A percentile compares a stretch with the other conserved stretches of the same genome.
phyloP scores from a whole-genome alignment of 2,113 vertebrate species.

The Helogale parvula region DNA sequence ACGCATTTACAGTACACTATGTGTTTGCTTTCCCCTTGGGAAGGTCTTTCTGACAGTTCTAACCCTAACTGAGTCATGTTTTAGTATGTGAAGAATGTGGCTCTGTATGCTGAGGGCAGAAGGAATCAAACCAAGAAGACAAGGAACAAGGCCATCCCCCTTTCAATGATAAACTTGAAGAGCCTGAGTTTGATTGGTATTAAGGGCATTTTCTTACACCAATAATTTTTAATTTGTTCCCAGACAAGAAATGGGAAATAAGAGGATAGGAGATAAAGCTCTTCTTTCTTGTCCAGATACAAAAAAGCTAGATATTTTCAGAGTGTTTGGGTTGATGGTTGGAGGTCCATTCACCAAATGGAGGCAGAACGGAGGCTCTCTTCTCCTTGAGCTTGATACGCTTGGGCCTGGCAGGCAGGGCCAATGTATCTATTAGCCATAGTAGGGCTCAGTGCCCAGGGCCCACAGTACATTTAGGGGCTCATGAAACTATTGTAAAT shows the following conservation, averaged over 20 bases:
- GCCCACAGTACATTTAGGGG: neutral
- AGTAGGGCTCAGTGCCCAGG: neutral
- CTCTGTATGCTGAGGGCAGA: neutral
- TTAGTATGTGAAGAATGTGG: neutral
- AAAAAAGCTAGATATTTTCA: neutral
- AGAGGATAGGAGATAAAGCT: neutral
- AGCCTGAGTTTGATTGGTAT: neutral
- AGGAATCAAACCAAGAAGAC: neutral
- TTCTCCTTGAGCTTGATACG: neutral
- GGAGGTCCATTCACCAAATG: neutral
- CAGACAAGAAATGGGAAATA: neutral
- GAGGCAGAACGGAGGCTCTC: neutral
- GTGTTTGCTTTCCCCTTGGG: neutral
- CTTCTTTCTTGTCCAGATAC: neutral
- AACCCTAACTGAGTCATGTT: neutral
- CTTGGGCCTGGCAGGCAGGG: neutral
- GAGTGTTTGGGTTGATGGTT: neutral
- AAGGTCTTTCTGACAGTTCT: neutral
- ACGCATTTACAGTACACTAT: neutral
- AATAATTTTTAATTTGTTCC: neutral
- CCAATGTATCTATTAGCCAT: fast-evolving
- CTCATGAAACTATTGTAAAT: neutral
- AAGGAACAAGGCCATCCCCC: neutral
- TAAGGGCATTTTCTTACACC: neutral
- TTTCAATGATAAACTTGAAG: neutral